Conservation (phyloP, 2,888 invertebrate genomes). For the Oscheius sp. region DNA sequence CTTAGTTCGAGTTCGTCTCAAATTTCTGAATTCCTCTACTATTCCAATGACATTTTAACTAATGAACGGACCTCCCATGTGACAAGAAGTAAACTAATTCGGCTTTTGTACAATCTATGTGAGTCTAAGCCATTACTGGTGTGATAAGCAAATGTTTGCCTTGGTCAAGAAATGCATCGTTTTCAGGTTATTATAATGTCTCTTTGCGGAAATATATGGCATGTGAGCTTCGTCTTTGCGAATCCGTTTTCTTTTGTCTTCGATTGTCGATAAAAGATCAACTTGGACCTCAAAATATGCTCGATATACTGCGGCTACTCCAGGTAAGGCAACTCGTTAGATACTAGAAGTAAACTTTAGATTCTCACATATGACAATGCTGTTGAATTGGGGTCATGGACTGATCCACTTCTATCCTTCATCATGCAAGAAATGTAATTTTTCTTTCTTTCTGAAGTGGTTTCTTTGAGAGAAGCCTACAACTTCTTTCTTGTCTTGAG, state of each 20-base stretch:
- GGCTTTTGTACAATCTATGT: conserved; percentile 54
- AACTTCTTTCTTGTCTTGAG: no score
- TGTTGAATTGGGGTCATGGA: conserved; percentile 55
- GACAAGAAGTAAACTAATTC: conserved; percentile 50
- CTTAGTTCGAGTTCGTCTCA: conserved; percentile 34
- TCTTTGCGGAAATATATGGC: conserved; percentile 54
- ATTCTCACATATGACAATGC: conserved; percentile 59
- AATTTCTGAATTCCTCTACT: conserved; percentile 43
- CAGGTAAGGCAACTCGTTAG: conserved; percentile 39
- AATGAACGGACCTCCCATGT: conserved; percentile 37
- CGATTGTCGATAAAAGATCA: conserved; percentile 55
- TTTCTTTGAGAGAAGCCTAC: no score
- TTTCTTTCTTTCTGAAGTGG: not conserved
- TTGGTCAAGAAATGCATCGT: not conserved
- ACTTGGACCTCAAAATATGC: conserved; percentile 63
- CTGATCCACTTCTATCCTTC: conserved; percentile 55
- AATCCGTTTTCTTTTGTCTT: conserved; percentile 53
- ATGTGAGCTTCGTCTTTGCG: conserved; percentile 50
- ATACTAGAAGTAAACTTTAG: conserved; percentile 27
- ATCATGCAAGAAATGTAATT: conserved; percentile 60
- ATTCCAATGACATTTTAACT: conserved; percentile 38
- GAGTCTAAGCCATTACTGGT: no score
- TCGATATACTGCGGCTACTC: conserved; percentile 60
- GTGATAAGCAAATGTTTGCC: not conserved
- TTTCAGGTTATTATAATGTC: conserved; percentile 54